A percentile compares a stretch with the other conserved stretches of the same genome.
phyloP scores from a whole-genome alignment of 2,797 vertebrate genomes.

The Helarctos malayanus region DNA sequence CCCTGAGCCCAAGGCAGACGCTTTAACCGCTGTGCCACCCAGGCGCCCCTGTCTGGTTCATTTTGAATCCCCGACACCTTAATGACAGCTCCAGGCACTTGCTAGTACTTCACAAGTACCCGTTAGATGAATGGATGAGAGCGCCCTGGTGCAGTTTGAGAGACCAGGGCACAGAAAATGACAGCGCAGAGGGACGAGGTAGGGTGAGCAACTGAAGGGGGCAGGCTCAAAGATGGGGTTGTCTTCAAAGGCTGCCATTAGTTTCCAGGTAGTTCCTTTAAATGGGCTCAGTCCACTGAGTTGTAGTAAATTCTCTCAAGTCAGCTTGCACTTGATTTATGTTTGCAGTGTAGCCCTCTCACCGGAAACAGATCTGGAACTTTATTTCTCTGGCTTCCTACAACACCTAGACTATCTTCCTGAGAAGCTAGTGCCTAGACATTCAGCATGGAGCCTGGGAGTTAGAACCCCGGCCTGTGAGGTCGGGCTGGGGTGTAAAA shows the following conservation, averaged over 20 bases:
- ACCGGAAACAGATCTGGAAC: not conserved
- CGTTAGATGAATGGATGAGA: not conserved
- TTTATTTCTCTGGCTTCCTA: not conserved
- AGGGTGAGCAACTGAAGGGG: not conserved
- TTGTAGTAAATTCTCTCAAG: not conserved
- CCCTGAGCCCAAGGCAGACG: too few relatives aligned
- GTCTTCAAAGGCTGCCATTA: not conserved
- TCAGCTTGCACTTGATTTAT: not conserved
- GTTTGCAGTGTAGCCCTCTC: not conserved
- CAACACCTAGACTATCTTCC: not conserved
- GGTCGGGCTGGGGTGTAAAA: not conserved
- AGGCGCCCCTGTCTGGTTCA: not conserved
- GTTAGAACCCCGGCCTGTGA: not conserved
- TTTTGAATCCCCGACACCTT: not conserved
- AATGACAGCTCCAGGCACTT: rapidly evolving
- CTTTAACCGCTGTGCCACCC: too few relatives aligned
- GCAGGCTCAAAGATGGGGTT: not conserved
- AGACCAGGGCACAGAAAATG: not conserved
- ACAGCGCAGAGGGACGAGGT: not conserved
- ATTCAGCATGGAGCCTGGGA: not conserved
- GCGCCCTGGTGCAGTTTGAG: not conserved
- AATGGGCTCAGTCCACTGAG: not conserved
- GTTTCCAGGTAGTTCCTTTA: not conserved
- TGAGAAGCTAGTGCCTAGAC: not conserved
- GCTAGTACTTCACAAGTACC: not conserved